These are phyloP conservation scores for Hydrophis major DNA, from an alignment of 2,797 vertebrate genomes.

Conservation along the genomic window DNA sequence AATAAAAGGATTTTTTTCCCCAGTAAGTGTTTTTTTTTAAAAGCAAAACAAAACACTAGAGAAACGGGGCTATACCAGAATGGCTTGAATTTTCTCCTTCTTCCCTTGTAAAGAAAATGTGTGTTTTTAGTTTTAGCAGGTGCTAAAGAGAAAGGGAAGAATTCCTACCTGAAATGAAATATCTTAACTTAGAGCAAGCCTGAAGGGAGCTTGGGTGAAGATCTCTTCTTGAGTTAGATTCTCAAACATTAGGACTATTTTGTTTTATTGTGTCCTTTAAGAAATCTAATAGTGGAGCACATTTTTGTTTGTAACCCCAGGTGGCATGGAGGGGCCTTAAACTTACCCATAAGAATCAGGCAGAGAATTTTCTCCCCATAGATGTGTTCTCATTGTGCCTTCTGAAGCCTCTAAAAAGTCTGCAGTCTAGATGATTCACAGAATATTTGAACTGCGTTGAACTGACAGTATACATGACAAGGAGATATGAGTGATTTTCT, in stretches of 20 bases:
- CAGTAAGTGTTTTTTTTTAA: background rate
- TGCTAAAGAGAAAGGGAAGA: background rate
- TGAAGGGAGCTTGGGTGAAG: background rate
- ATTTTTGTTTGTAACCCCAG: background rate
- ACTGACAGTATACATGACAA: background rate
- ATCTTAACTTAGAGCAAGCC: background rate
- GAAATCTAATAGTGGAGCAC: conserved; percentile 1
- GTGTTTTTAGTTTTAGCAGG: background rate
- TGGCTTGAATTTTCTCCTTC: background rate
- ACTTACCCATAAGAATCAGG: background rate
- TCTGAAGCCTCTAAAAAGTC: conserved; percentile 6
- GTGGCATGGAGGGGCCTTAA: background rate
- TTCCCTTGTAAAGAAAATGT: conserved; percentile 1
- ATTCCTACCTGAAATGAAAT: conserved; percentile 25
- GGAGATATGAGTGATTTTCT: background rate
- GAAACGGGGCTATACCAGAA: background rate
- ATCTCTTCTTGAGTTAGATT: conserved; percentile 2
- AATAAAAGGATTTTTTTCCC: background rate
- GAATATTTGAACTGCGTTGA: background rate
- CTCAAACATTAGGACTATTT: conserved; percentile 12
- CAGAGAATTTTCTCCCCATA: background rate
- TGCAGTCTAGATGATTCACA: background rate
- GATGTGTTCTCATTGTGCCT: background rate
- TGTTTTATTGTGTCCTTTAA: background rate
- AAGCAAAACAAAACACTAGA: background rate